Conservation (phyloP, 2,888 invertebrate genomes). For the Megamerina dolium region DNA sequence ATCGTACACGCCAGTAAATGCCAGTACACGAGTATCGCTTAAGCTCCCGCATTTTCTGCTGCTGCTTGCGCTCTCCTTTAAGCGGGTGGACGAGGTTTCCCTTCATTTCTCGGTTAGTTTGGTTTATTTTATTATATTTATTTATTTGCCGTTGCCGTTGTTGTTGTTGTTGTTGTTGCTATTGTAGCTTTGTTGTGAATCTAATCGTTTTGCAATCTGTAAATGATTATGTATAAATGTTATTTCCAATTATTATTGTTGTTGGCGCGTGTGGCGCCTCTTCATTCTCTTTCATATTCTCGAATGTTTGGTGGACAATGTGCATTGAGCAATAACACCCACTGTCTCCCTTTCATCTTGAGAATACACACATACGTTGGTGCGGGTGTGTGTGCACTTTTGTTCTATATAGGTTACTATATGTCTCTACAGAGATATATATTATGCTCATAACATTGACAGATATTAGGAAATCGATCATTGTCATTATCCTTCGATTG, state of each 20-base stretch:
- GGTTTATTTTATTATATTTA: constrained; percentile 9
- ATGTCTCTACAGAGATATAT: constrained; percentile 13
- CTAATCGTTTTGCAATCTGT: constrained; percentile 44
- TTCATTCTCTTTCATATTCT: constrained; percentile 1
- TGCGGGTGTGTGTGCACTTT: background rate
- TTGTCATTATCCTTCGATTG: constrained; percentile 50
- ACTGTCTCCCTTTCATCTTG: background rate
- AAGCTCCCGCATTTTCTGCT: too few relatives aligned
- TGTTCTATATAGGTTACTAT: background rate
- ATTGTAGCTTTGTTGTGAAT: constrained; percentile 22
- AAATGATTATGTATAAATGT: constrained; percentile 44
- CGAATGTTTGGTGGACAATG: background rate
- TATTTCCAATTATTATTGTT: constrained; percentile 2
- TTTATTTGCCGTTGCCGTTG: too few relatives aligned
- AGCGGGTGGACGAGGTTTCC: too few relatives aligned
- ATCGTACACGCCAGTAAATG: too few relatives aligned
- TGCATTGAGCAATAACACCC: background rate
- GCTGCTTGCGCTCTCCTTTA: too few relatives aligned
- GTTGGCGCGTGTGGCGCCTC: too few relatives aligned
- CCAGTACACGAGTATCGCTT: too few relatives aligned
- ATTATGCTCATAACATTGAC: constrained; percentile 44
- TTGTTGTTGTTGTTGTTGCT: too few relatives aligned
- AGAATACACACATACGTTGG: too few relatives aligned
- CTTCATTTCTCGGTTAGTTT: constrained; percentile 11
- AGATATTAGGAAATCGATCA: constrained; percentile 50